Evolutionary conservation across 2,113 vertebrate genomes (phyloP), one percentile per base, ranked within the genome.

Genomic region (Ictalurus punctatus): DNA sequence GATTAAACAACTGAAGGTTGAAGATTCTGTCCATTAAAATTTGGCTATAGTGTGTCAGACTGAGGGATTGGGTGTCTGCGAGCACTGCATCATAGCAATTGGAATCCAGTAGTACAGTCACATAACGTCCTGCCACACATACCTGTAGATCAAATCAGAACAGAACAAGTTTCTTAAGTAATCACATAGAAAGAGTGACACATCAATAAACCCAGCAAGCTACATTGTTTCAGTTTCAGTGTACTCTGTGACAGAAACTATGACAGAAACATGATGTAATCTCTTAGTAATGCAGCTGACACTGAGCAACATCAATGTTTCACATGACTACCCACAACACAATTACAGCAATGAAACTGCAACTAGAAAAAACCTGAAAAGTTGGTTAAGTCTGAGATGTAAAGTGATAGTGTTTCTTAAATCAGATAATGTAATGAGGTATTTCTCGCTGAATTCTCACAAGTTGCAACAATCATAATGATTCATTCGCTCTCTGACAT

Each of bases 41-140:
- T 59, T 89, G 37, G 19, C 94, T 95, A 14, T 92, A 96, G 52
- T 78, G 82, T 21, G 91, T 93, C 82, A 96, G 95, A 90, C 97
- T 95, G 78, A 98, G 86, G 25, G 63, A 90, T 23, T 85, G 80
- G 0, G 94, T 93, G 86, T 97, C 96, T 88, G 94, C 93, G 30
- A 97, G 92, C 83, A 97, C 95, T 0, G 73, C 8, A 13, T 98
- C 95, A 0, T 97, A 98, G 67, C 96, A 96, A 89, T 95, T 94
- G 0, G 97, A 96, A 83, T 98, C 97, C 94, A 98, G 87, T 78
- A 98, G 92, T 54, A 98, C 94, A 0, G 97, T 98, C 86, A 98
- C 59, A 3, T 96, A 96, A 37, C 91, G 87, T 58, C 97, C 97
- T 2, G 95, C 97, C 30, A 96, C 92, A 92, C 94, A 91, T 21